Evolutionary conservation across 2,888 invertebrate species (phyloP), one percentile per base, ranked within the genome.

Genomic region (Lapara coniferarum): DNA sequence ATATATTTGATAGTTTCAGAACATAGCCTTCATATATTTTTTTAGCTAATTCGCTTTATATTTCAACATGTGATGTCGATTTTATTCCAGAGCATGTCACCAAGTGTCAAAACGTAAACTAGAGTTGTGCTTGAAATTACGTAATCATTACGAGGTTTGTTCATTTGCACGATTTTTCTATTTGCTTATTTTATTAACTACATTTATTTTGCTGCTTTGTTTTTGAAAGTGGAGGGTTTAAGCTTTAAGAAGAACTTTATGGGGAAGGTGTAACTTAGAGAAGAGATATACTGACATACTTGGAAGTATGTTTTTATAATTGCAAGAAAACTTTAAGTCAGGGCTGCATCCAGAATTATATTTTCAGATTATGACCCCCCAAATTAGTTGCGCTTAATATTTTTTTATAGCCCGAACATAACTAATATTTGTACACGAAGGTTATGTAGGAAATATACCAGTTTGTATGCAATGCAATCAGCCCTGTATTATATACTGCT

Each of bases 81-180:
- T 75, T 66, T 68, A 70, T 92, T 92, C 82, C 93, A 93, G 93
- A 92, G 82, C 77, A 78, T 89, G 82, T 82, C 89, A 80, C 84
- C 89, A 86, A 92, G 91, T 84, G 90, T 91, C 79, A 85, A 85
- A 77, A 86, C 89, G 74, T 84, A 86, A 76, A 88, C 89, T 49
- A 89, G 87, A 77, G 81, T 77, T 81, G 80, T 78, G 73, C 73
- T 78, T 75, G 70, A 78, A 79, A 73, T 74, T 77, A 74, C 79
- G 73, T 80, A 74, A 79, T 78, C 79, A 77, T 85, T 83, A 49
- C 19, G 78, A 89, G 89, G 88, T 90, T 89, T 82, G 88, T 90
- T 84, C 85, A 70, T 75, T 75, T 79, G 78, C 68, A 73, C 74
- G 19, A 19, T 78, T 71, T 25, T 25, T 25, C 70, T 75, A 75